Conservation (phyloP, 2,113 vertebrate genomes). For the Blennius ocellaris region DNA sequence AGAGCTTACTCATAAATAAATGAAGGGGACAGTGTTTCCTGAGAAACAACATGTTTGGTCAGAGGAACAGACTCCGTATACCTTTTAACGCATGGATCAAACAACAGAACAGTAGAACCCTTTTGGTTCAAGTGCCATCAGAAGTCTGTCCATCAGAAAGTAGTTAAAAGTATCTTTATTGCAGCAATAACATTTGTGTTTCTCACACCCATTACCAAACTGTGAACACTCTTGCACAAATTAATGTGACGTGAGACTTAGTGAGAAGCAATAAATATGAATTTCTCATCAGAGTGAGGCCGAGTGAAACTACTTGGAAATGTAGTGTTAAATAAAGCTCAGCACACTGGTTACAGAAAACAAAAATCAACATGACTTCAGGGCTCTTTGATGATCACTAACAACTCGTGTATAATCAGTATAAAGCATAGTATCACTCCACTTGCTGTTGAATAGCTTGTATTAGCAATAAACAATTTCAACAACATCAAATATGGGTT, state of each 20-base stretch:
- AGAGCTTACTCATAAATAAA: constrained; percentile 77
- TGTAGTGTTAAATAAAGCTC: constrained; percentile 17
- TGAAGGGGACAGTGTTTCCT: constrained; percentile 60
- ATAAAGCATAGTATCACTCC: background rate
- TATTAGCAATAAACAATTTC: constrained; percentile 14
- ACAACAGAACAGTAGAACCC: background rate
- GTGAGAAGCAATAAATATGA: constrained; percentile 22
- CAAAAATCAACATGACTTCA: background rate
- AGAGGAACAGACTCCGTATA: constrained; percentile 5
- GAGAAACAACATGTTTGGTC: constrained; percentile 49
- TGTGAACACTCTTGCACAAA: constrained; percentile 27
- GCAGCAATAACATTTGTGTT: constrained; percentile 34
- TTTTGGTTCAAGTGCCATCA: background rate
- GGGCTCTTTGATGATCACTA: background rate
- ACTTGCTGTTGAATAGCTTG: background rate
- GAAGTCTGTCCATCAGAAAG: constrained; percentile 28
- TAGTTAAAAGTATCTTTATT: constrained; percentile 41
- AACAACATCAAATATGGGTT: constrained; percentile 2
- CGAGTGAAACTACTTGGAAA: constrained; percentile 11
- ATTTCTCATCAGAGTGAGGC: constrained; percentile 36
- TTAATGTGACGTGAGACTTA: constrained; percentile 42
- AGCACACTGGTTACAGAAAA: background rate
- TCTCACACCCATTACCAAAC: constrained; percentile 34
- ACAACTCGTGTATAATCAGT: background rate
- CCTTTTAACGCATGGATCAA: constrained; percentile 19